Base-by-base conservation (phyloP, 2,888 invertebrate genomes). In the Cistogaster globosa region DNA sequence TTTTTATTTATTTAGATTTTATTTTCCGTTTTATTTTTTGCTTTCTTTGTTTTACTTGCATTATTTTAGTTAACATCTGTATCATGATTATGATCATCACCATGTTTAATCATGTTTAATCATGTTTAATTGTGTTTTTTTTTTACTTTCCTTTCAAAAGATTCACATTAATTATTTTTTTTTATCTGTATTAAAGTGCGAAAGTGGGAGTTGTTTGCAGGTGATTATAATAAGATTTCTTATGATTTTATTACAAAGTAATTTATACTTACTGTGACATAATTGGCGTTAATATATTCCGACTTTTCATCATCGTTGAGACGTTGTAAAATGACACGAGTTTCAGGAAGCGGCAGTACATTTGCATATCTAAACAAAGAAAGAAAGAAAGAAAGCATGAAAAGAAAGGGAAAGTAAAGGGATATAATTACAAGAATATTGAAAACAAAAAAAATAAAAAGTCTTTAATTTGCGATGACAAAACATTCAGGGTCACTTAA, bases 271-370 rank as follows among this genome's bases (percentile, higher is more conserved):
- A 98, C 98, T 92, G 96, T 96, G 87, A 98, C 96, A 93, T 95
- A 98, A 93, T 97, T 98, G 86, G 98, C 98, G 91, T 98, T 98
- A 88, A 98, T 98, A 91, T 98, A 98, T 92, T 97, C 97, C 69
- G 96, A 95, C 86, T 95, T 95, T 0, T 96, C 95, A 89, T 96
- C 96, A 83, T 95, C 96, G 78, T 96, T 95, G 80, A 95, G 93
- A 86, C 94, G 94, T 88, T 94, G 94, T 51, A 98, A 93, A 45
- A 95, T 95, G 2, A 98, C 98, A 90, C 98, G 94, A 42, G 97
- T 97, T 92, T 98, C 97, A 42, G 98, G 97, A 88, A 97, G 94
- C 74, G 98, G 98, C 88, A 98, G 96, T n/a, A 98, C 97, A 92
- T 98, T 98, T 80, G 98, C 97, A 93, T 97, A 98, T 68, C 95